Base-by-base conservation (phyloP, 2,888 invertebrate genomes). In the Adelphocoris suturalis region DNA sequence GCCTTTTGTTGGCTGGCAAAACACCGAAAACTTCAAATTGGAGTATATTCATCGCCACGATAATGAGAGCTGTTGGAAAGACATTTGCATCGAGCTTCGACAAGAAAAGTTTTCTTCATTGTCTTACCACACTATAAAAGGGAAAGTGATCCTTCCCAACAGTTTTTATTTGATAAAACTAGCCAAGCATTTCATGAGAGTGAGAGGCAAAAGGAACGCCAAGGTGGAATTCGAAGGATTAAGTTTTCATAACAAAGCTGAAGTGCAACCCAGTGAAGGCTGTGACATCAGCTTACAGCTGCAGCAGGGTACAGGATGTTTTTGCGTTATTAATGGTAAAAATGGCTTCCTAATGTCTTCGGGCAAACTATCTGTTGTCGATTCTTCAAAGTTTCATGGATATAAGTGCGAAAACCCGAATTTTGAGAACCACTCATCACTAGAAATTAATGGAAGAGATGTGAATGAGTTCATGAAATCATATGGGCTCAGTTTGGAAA, bases 1-100 rank as follows among this genome's bases (percentile, higher is more conserved):
- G 23, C 81, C 47, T 14, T 81, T 89, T 23, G 16, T 87, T 4
- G 80, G 82, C 14, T 91, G 91, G 91, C 75, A 76, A 23, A 46
- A 75, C 47, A 75, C 47, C 48, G 86, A 86, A 76, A 76, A 47
- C 13, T 86, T 86, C 86, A 85, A 61, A 19, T 16, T 85, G n/a
- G 85, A 85, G 14, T 46, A 23, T 14, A 55, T 9, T 4, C 46
- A 19, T 5, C 28, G 28, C 9, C 46, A 27, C 27, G 46, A 27
- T 16, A 16, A 27, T 3, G 27, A 19, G 16, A 19, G 13, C 16
- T 23, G 47, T 48, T 68, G 75, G 75, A 86, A 76, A 19, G 68
- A 68, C 23, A 47, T 86, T 9, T 5, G 4, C 47, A 47, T 86
- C 28, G 23, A 19, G 5, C 4, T 86, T 47, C 28, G 27, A 46